These are phyloP conservation scores for Thunnus thynnus DNA, from an alignment of 2,113 vertebrate genomes.

Conservation along the genomic window DNA sequence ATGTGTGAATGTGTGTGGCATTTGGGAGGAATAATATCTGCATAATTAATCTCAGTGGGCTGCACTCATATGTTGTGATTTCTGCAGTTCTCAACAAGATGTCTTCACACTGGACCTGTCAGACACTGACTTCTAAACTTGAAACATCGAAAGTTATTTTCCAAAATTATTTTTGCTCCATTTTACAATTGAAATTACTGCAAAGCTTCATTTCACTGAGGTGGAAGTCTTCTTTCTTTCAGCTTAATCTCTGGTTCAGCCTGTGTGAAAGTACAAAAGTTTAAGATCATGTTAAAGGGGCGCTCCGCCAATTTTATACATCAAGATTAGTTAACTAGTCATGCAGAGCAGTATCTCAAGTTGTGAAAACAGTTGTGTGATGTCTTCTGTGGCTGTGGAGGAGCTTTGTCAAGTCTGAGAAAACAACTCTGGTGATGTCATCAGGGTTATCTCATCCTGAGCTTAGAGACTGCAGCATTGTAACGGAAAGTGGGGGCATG, in stretches of 20 bases:
- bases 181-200: background rate
- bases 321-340: background rate
- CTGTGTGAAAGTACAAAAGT: background rate
- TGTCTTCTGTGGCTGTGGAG: background rate
- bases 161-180: no score
- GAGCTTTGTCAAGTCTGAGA: background rate
- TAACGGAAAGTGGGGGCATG: no score
- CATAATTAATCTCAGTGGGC: constrained; percentile 19
- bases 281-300: background rate
- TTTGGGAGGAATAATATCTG: constrained; percentile 38
- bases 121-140: background rate
- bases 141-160: no score
- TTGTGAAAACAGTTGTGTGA: background rate
- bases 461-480: no score
- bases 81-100: background rate
- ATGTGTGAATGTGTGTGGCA: constrained; percentile 30
- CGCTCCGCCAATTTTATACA: background rate
- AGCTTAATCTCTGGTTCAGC: background rate
- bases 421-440: background rate
- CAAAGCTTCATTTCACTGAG: background rate
- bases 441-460: no score
- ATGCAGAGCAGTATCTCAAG: background rate
- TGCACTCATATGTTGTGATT: background rate
- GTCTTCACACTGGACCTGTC: background rate
- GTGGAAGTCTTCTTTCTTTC: background rate